phyloP scores from a whole-genome alignment of 2,888 invertebrate genomes.

The Tetragonula carbonaria region DNA sequence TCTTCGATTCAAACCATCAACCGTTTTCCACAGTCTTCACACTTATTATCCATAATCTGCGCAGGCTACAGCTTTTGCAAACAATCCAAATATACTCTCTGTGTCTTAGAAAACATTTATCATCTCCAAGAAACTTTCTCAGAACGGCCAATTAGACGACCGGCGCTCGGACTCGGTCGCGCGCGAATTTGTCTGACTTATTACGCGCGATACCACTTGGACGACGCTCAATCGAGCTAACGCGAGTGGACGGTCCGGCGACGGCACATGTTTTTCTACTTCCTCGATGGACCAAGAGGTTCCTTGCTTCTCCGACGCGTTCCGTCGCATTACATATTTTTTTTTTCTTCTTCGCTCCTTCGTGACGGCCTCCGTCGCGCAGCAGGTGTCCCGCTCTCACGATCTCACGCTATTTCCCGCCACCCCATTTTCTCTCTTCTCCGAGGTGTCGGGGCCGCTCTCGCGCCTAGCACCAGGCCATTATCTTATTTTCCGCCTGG shows the following conservation, averaged over 20 bases:
- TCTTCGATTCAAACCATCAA: neutral
- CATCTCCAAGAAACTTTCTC: no score
- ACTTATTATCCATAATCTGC: neutral
- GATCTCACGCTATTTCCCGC: constrained; percentile 76
- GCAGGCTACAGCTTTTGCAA: no score
- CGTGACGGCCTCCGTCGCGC: constrained; percentile 53
- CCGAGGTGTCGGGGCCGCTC: constrained; percentile 63
- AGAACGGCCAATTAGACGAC: neutral
- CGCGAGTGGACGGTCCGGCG: constrained; percentile 28
- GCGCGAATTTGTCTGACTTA: constrained; percentile 37
- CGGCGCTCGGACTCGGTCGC: no score
- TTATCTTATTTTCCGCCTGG: constrained; percentile 84
- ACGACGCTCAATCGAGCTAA: constrained; percentile 48
- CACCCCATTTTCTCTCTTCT: constrained; percentile 72
- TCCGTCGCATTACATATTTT: constrained; percentile 51
- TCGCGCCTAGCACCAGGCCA: constrained; percentile 79
- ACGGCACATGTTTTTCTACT: constrained; percentile 22
- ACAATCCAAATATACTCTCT: neutral
- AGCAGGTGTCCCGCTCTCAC: constrained; percentile 79
- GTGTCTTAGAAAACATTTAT: no score
- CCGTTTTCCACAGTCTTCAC: no score
- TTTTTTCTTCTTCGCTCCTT: constrained; percentile 2
- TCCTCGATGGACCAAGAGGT: neutral
- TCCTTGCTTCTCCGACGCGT: constrained; percentile 9
- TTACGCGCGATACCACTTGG: constrained; percentile 48